Percentiles rank a stretch among this genome's conserved stretches.
phyloP scores from a whole-genome alignment of 2,888 invertebrate genomes.

The Yponomeuta evonymella region DNA sequence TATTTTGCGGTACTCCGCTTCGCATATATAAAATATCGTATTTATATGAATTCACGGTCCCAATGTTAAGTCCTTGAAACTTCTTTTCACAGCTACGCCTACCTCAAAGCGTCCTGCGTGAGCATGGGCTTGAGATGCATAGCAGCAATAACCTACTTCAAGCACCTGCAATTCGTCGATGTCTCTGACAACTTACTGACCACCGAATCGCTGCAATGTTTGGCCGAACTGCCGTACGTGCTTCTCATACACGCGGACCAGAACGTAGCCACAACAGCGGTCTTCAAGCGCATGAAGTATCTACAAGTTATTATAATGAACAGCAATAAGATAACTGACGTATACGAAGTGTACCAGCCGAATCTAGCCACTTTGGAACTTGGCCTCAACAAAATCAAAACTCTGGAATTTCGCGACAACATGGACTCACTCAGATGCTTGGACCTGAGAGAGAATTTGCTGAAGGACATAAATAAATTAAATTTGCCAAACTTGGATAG shows the following conservation, averaged over 20 bases:
- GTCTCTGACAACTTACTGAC: slow-evolving; percentile 73
- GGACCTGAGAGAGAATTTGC: slow-evolving; percentile 69
- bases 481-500: slow-evolving; percentile 78
- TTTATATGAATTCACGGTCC: too few species aligned
- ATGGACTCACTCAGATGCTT: slow-evolving; percentile 67
- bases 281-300: slow-evolving; percentile 68
- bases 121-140: slow-evolving; percentile 71
- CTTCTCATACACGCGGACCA: slow-evolving; percentile 75
- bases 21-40: too few species aligned
- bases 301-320: slow-evolving; percentile 78
- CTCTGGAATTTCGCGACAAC: slow-evolving; percentile 38
- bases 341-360: slow-evolving; percentile 71
- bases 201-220: slow-evolving; percentile 58
- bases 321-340: slow-evolving; percentile 67
- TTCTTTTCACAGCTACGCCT: slow-evolving; percentile 68
- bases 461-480: slow-evolving; percentile 46
- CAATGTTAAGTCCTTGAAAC: neutral
- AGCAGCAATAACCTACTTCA: slow-evolving; percentile 63
- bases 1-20: too few species aligned
- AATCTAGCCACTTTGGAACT: slow-evolving; percentile 74
- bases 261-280: slow-evolving; percentile 66
- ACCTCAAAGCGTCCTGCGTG: slow-evolving; percentile 70
- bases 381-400: slow-evolving; percentile 62
- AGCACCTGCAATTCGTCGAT: slow-evolving; percentile 75
- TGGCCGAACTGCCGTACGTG: slow-evolving; percentile 70